phyloP scores from a whole-genome alignment of 1,140 invertebrate species.

The Anoplolepis gracilipes region DNA sequence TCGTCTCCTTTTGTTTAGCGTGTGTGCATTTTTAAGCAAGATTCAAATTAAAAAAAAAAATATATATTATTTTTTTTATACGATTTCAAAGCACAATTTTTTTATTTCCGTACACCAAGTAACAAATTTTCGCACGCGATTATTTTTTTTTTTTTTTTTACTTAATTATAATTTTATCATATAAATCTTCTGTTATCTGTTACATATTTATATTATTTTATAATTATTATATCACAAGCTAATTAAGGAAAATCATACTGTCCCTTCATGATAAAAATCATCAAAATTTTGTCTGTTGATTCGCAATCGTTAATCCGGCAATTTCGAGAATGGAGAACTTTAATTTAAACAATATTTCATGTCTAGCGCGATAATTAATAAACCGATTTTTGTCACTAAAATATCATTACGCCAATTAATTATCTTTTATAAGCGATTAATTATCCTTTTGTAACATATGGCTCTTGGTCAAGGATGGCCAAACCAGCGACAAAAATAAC shows the following conservation, averaged over 20 bases:
- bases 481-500: slow-evolving; percentile 2
- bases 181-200: background rate
- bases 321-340: background rate
- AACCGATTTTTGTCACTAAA: background rate
- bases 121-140: background rate
- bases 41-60: too few species aligned
- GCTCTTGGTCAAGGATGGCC: background rate
- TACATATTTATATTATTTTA: background rate
- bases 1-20: background rate
- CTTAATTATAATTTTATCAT: too few species aligned
- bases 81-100: background rate
- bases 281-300: background rate
- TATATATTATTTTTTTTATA: background rate
- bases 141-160: background rate
- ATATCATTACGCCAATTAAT: background rate
- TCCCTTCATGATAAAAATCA: too few species aligned
- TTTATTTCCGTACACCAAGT: too few species aligned
- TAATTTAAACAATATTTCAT: background rate
- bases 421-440: background rate
- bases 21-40: background rate
- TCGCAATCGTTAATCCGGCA: background rate
- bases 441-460: background rate
- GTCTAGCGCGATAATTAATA: background rate
- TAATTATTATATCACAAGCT: background rate
- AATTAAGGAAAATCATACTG: too few species aligned